These are phyloP conservation scores for Nesometra sesokonis DNA, from an alignment of 35 echinoderm and acorn worm species.

Conservation along the genomic window DNA sequence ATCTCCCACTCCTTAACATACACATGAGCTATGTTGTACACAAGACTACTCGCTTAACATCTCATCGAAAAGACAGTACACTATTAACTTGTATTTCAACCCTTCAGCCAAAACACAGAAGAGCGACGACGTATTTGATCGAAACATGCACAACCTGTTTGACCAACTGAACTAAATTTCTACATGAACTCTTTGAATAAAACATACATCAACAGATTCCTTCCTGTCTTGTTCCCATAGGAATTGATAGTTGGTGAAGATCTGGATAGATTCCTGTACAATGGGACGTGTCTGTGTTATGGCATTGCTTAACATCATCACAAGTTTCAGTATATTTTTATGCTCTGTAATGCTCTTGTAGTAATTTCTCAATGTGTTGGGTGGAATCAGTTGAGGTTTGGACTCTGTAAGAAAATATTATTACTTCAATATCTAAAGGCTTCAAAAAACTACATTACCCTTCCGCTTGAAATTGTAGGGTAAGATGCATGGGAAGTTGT, in stretches of 20 bases:
- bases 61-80: too few species aligned
- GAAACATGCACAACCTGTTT: conserved; percentile 18
- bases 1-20: too few species aligned
- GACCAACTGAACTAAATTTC: background rate
- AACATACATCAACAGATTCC: conserved; percentile 68
- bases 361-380: conserved; percentile 82
- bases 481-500: too few species aligned
- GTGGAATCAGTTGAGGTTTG: conserved; percentile 49
- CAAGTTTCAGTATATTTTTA: conserved; percentile 90
- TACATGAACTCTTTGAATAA: background rate
- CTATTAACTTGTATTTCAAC: too few species aligned
- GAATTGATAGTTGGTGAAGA: conserved; percentile 77
- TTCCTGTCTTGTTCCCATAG: conserved; percentile 94
- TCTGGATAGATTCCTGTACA: conserved; percentile 73
- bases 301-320: conserved; percentile 95
- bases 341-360: conserved; percentile 99
- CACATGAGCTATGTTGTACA: too few species aligned
- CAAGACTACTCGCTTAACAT: background rate
- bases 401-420: background rate
- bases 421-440: too few species aligned
- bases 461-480: too few species aligned
- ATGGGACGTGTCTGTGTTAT: conserved; percentile 79
- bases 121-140: background rate
- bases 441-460: too few species aligned
- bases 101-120: too few species aligned